A percentile compares a stretch with the other conserved stretches of the same genome.
Conservation (phyloP, 2,888 invertebrate genomes). For the Eugnorisma glareosa region DNA sequence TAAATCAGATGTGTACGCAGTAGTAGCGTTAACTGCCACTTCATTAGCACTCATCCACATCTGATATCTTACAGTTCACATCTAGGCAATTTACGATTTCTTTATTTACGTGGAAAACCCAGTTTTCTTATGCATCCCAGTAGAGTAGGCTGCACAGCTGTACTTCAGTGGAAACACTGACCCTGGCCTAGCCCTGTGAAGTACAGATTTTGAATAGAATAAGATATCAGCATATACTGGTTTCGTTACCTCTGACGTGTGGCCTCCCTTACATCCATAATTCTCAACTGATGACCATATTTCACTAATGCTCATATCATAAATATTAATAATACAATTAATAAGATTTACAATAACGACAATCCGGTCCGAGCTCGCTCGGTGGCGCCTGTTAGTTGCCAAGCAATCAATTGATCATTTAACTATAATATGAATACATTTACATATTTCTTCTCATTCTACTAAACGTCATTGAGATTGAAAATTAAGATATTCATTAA, state of each 20-base stretch:
- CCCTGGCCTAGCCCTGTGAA: neutral
- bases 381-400: constrained; percentile 66
- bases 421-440: constrained; percentile 66
- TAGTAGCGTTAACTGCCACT: constrained; percentile 18
- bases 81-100: constrained; percentile 14
- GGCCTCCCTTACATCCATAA: constrained; percentile 22
- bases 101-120: constrained; percentile 18
- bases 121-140: constrained; percentile 3
- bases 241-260: neutral
- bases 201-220: neutral
- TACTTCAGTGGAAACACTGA: neutral
- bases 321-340: constrained; percentile 62
- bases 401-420: constrained; percentile 53
- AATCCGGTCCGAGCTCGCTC: constrained; percentile 53
- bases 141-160: neutral
- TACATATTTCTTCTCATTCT: constrained; percentile 61
- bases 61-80: constrained; percentile 10
- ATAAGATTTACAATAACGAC: constrained; percentile 65
- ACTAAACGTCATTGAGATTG: constrained; percentile 56
- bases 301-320: constrained; percentile 51
- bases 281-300: constrained; percentile 30
- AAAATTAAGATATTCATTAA: constrained; percentile 60
- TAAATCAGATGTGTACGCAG: constrained; percentile 18
- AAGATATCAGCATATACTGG: neutral
- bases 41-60: constrained; percentile 23